Percentiles rank a stretch among this genome's conserved stretches.
Evolutionary conservation across 64 coral and sea anemone genomes (phyloP).

Genomic region (Pocillopora damicornis): DNA sequence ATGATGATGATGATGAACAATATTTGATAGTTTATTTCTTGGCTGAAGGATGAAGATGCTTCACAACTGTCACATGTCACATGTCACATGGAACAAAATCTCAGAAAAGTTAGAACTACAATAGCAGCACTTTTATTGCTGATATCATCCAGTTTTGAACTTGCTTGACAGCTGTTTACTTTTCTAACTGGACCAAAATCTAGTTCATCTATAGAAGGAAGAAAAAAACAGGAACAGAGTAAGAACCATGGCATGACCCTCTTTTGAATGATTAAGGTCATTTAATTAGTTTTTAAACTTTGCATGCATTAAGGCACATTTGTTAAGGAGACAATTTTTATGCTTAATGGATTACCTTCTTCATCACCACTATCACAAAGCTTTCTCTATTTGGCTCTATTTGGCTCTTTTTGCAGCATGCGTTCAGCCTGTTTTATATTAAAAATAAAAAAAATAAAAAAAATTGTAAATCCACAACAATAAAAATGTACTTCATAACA

Average conservation of each 20-base stretch:
- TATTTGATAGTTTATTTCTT: conserved; percentile 19
- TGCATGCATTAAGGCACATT: neutral
- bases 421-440: neutral
- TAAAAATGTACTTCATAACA: neutral
- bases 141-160: conserved; percentile 29
- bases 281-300: neutral
- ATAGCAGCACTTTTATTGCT: conserved; percentile 35
- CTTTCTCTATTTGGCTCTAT: neutral
- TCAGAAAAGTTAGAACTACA: conserved; percentile 31
- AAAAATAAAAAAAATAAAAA: no score
- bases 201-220: neutral
- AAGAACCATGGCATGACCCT: neutral
- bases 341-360: neutral
- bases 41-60: conserved; percentile 21
- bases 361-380: neutral
- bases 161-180: neutral
- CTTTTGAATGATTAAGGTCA: neutral
- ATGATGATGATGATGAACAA: conserved; percentile 10
- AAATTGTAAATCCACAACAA: neutral
- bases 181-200: neutral
- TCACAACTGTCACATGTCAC: neutral
- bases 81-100: conserved; percentile 28
- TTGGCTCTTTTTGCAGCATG: neutral
- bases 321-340: neutral
- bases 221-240: neutral